Base-by-base conservation (phyloP, 2,888 invertebrate species). In the Unio pictorum region DNA sequence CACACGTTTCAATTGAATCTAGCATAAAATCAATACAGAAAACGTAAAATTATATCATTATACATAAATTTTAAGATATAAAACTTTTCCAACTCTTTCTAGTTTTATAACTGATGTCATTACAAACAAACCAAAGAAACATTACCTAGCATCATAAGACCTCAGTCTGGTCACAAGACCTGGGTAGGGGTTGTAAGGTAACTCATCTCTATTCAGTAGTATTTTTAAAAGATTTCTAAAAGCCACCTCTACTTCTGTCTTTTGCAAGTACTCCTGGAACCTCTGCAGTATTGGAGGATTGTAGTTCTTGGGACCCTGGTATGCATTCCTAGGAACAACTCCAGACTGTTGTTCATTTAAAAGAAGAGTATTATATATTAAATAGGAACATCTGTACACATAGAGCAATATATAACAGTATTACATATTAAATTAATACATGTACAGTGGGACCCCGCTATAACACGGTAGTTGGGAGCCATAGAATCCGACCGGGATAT, bases 161-260 rank as follows among this genome's bases (percentile, higher is more conserved):
- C 84, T 69, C 5, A 87, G 69, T 55, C 86, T 72, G 8, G 74
- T 62, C 55, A 82, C 83, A 71, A 87, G 84, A 1, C 86, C 86
- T 20, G 87, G 84, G 61, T 86, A 88, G 5, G 88, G 88, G 65
- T 88, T 88, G 66, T 87, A 87, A 0, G 88, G 88, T 7, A 88
- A 70, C 26, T 83, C 81, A 20, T 81, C 75, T 54, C 82, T 67
- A 57, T 80, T 76, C n/a, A 87, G 69, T 11, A 88, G 71, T 15
- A 79, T 60, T 34, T 79, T 73, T 3, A 85, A 72, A 8, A 86
- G 75, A 26, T 77, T 69, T 6, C 69, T 68, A 64, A 87, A 87
- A 61, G 81, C 72, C n/a, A 72, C 75, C 72, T 87, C 81, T 15
- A 87, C 70, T 18, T 78, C 79, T 3, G 85, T 86, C 11, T 81